Conservation (phyloP, 2,113 vertebrate species). For the Ursus arctos region DNA sequence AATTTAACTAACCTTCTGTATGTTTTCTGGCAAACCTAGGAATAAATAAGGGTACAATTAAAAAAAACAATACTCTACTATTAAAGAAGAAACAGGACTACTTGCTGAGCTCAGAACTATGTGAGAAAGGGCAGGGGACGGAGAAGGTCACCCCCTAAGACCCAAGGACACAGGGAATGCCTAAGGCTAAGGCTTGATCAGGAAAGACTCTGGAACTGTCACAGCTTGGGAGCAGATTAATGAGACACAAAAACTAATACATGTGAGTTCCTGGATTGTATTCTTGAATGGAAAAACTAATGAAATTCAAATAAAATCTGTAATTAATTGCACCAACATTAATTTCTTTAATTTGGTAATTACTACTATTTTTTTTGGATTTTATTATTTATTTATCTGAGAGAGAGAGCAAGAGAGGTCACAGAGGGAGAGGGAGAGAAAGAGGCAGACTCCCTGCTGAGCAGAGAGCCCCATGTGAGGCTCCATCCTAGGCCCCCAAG, state of each 20-base stretch:
- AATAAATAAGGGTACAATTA: neutral
- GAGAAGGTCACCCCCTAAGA: neutral
- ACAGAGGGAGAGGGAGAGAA: too few relatives aligned
- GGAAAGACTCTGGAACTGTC: neutral
- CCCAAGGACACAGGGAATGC: too few relatives aligned
- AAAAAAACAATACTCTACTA: neutral
- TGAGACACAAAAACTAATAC: neutral
- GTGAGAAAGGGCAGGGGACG: neutral
- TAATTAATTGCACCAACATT: neutral
- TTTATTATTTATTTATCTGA: too few relatives aligned
- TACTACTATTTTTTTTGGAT: neutral
- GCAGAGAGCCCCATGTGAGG: too few relatives aligned
- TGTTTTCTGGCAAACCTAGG: neutral
- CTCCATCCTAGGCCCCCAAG: too few relatives aligned
- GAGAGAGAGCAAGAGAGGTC: too few relatives aligned
- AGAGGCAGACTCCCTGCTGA: too few relatives aligned
- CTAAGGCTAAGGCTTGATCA: neutral
- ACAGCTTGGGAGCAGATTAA: neutral
- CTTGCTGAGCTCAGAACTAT: neutral
- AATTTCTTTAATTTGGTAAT: neutral
- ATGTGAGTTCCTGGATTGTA: neutral
- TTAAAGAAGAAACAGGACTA: neutral
- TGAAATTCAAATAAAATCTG: neutral
- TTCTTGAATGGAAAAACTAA: neutral
- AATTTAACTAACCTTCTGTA: neutral